Conservation (phyloP, 1,140 invertebrate genomes). For the Heliconius hermathena region DNA sequence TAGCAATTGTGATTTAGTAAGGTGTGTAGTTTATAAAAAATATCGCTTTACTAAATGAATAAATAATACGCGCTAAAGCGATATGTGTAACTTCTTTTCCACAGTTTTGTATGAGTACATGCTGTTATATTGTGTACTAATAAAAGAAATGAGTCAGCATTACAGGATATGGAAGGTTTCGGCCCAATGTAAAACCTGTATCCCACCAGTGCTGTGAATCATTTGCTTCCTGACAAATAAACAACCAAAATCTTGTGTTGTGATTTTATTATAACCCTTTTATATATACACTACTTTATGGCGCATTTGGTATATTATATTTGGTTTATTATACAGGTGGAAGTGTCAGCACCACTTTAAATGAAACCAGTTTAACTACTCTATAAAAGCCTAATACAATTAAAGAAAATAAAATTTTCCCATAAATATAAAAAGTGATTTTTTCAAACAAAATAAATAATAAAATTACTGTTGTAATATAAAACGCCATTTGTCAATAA, state of each 20-base stretch:
- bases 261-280: constrained; percentile 46
- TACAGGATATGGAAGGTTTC: constrained; percentile 73
- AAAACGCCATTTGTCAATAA: too few relatives aligned
- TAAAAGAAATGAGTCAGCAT: constrained; percentile 55
- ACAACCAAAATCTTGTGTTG: constrained; percentile 70
- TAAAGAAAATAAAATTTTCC: too few relatives aligned
- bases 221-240: constrained; percentile 81
- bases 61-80: constrained; percentile 62
- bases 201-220: constrained; percentile 81
- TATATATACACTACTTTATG: background rate
- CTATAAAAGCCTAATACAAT: too few relatives aligned
- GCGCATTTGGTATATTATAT: too few relatives aligned
- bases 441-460: too few relatives aligned
- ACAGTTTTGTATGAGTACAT: constrained; percentile 76
- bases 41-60: constrained; percentile 75
- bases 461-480: too few relatives aligned
- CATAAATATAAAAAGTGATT: too few relatives aligned
- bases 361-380: too few relatives aligned
- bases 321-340: too few relatives aligned
- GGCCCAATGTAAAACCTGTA: constrained; percentile 74
- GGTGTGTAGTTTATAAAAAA: constrained; percentile 74
- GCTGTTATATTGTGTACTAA: constrained; percentile 75
- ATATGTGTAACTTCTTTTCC: constrained; percentile 59
- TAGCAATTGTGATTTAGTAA: constrained; percentile 78
- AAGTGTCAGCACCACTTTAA: too few relatives aligned